phyloP scores from a whole-genome alignment of 2,113 vertebrate species.

The Microcebus griseorufus region DNA sequence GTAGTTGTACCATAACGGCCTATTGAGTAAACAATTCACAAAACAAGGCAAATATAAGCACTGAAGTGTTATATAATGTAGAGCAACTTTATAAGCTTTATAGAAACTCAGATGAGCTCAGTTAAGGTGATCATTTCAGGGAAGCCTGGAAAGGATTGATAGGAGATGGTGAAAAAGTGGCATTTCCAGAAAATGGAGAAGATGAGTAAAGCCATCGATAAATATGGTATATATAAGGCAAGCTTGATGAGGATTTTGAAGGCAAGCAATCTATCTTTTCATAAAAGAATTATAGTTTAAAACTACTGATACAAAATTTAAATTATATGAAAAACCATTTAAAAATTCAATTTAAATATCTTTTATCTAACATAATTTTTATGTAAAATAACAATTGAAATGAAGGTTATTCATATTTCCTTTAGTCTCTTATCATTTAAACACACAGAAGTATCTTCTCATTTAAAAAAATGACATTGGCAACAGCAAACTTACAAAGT shows the following conservation, averaged over 20 bases:
- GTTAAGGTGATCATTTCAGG: neutral
- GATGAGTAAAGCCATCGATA: neutral
- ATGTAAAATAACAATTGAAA: neutral
- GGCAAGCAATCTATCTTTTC: neutral
- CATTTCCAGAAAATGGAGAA: neutral
- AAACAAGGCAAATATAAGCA: neutral
- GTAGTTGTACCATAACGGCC: neutral
- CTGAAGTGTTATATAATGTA: neutral
- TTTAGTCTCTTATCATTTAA: neutral
- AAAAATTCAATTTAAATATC: neutral
- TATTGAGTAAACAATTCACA: neutral
- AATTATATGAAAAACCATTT: neutral
- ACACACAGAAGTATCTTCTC: neutral
- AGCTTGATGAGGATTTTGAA: neutral
- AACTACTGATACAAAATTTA: neutral
- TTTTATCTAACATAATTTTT: neutral
- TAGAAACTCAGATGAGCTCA: neutral
- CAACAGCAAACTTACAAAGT: neutral
- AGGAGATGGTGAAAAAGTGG: neutral
- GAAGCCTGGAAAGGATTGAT: neutral
- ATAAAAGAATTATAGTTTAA: neutral
- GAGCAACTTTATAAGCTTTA: neutral
- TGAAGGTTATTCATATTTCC: neutral
- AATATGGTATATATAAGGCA: neutral
- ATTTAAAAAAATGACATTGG: conserved; percentile 45